Percentiles rank a stretch among this genome's conserved stretches.
phyloP scores from a whole-genome alignment of 2,797 vertebrate genomes.

The Borostomias antarcticus region DNA sequence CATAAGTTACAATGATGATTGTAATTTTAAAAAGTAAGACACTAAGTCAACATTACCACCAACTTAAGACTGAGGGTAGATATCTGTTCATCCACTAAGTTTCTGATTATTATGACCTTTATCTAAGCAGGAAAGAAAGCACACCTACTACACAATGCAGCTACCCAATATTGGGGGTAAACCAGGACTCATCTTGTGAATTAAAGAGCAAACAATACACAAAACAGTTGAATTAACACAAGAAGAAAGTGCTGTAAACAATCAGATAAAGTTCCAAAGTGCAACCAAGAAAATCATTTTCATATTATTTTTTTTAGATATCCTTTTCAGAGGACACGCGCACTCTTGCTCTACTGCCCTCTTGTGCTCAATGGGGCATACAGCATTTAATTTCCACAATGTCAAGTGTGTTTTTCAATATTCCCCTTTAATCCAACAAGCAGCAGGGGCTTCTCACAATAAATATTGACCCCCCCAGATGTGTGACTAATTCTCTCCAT shows the following conservation, averaged over 20 bases:
- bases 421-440: slow-evolving; percentile 21
- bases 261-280: slow-evolving; percentile 60
- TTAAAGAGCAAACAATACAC: slow-evolving; percentile 50
- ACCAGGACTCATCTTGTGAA: slow-evolving; percentile 62
- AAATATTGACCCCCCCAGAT: slow-evolving; percentile 31
- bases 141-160: slow-evolving; percentile 54
- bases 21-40: slow-evolving; percentile 57
- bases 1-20: slow-evolving; percentile 54
- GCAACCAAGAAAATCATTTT: slow-evolving; percentile 57
- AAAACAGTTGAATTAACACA: slow-evolving; percentile 56
- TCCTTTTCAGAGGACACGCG: slow-evolving; percentile 36
- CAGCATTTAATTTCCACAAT: slow-evolving; percentile 26
- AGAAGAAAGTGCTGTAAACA: slow-evolving; percentile 58
- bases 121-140: slow-evolving; percentile 59
- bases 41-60: slow-evolving; percentile 53
- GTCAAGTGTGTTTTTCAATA: slow-evolving; percentile 7
- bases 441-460: slow-evolving; percentile 36
- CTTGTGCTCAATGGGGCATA: slow-evolving; percentile 50
- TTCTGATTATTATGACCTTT: slow-evolving; percentile 37
- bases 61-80: slow-evolving; percentile 50
- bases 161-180: slow-evolving; percentile 44
- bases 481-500: slow-evolving; percentile 21
- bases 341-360: slow-evolving; percentile 31
- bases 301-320: slow-evolving; percentile 35
- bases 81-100: slow-evolving; percentile 52